Conservation (phyloP, 2,797 vertebrate species). For the Lutjanus argentimaculatus region DNA sequence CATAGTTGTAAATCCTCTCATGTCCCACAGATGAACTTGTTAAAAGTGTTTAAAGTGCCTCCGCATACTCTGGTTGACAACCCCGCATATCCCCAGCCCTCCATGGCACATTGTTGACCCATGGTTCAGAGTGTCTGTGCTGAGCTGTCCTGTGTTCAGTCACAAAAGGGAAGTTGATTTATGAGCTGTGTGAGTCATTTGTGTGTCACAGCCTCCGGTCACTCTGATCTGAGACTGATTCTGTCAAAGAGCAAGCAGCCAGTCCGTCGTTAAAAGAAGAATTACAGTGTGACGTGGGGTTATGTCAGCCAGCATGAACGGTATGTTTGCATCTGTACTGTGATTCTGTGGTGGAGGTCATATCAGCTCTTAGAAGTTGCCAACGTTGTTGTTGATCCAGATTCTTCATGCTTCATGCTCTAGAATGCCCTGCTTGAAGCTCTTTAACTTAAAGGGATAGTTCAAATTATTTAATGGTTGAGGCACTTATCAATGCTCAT, state of each 20-base stretch:
- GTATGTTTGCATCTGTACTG: not conserved
- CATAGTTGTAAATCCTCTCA: not conserved
- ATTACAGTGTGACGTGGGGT: not conserved
- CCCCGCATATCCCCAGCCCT: not conserved
- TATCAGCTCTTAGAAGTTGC: no score
- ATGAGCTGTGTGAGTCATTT: not conserved
- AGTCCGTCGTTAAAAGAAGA: not conserved
- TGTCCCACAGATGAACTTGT: not conserved
- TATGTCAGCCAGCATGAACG: no score
- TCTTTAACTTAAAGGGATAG: not conserved
- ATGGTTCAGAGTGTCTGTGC: not conserved
- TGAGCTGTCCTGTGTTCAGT: not conserved
- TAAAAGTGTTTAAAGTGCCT: not conserved
- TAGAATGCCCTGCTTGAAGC: not conserved
- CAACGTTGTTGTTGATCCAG: no score
- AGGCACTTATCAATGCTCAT: no score
- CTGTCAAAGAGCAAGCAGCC: not conserved
- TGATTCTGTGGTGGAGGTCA: not conserved
- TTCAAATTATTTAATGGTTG: no score
- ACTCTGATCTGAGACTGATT: no score
- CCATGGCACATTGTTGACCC: not conserved
- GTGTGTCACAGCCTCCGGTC: not conserved
- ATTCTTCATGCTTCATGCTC: not conserved
- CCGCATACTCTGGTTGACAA: not conserved
- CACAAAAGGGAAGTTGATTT: not conserved